Evolutionary conservation across 2,888 invertebrate species (phyloP).

Genomic region (Acleris literana): DNA sequence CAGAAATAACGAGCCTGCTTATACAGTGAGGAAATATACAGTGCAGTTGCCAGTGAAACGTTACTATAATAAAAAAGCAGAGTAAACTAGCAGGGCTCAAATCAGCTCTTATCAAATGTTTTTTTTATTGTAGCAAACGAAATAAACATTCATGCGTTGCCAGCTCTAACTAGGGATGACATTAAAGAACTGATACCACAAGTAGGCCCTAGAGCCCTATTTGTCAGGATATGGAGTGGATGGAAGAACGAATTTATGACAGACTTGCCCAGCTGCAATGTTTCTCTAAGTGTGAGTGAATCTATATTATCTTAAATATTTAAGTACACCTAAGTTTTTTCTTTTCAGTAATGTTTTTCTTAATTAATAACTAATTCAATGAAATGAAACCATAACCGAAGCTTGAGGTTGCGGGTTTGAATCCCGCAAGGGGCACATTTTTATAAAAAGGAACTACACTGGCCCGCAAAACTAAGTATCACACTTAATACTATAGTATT

Average conservation of each 20-base stretch:
- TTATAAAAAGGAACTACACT: too few species aligned
- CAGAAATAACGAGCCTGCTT: too few species aligned
- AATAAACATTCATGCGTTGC: conserved; percentile 1
- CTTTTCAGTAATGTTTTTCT: too few species aligned
- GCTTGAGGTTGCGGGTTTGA: too few species aligned
- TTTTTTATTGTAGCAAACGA: conserved; percentile 7
- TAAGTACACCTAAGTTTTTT: too few species aligned
- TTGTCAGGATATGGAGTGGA: neutral
- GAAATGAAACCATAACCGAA: too few species aligned
- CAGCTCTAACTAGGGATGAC: neutral
- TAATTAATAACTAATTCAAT: too few species aligned
- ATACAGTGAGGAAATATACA: too few species aligned
- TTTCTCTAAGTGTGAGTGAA: neutral
- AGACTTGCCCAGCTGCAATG: too few species aligned
- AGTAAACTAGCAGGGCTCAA: neutral
- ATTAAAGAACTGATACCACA: neutral
- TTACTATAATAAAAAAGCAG: neutral
- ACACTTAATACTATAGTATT: too few species aligned
- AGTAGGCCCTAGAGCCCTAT: conserved; percentile 4
- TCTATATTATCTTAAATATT: neutral
- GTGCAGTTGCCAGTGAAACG: neutral
- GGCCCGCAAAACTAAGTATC: too few species aligned
- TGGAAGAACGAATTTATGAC: neutral
- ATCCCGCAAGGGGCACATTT: too few species aligned
- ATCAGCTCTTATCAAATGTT: conserved; percentile 5